A percentile compares a stretch with the other conserved stretches of the same genome.
Evolutionary conservation across 2,888 invertebrate genomes (phyloP).

Genomic region (Xiphydria camelus): DNA sequence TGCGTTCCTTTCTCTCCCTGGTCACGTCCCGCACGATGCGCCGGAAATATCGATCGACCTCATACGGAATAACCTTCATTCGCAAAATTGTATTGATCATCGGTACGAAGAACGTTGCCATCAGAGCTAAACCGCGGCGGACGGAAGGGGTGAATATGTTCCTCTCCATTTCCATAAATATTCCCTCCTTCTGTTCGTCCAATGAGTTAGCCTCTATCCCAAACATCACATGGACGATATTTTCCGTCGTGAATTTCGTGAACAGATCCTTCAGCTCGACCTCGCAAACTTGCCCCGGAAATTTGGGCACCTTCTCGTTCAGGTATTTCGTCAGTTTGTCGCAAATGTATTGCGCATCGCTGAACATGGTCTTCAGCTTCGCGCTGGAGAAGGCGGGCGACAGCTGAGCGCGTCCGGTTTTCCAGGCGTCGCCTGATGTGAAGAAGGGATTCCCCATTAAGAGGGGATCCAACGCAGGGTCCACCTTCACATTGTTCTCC

Average conservation of each 20-base stretch:
- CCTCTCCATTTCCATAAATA: slow-evolving; percentile 21
- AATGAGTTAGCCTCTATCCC: slow-evolving; percentile 41
- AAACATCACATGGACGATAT: slow-evolving; percentile 35
- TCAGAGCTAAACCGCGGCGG: slow-evolving; percentile 13
- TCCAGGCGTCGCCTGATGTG: slow-evolving; percentile 34
- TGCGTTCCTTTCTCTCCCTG: no score
- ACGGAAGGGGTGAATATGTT: slow-evolving; percentile 21
- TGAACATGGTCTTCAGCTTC: slow-evolving; percentile 33
- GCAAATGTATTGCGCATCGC: slow-evolving; percentile 33
- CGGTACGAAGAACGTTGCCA: slow-evolving; percentile 23
- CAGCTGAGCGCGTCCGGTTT: slow-evolving; percentile 18
- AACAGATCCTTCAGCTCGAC: slow-evolving; percentile 34
- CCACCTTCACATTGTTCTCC: slow-evolving; percentile 22
- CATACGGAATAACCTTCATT: slow-evolving; percentile 21
- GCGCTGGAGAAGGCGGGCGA: slow-evolving; percentile 15
- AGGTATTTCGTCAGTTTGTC: slow-evolving; percentile 14
- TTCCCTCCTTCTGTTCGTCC: slow-evolving; percentile 19
- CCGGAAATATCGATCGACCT: slow-evolving; percentile 34
- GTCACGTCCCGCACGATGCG: slow-evolving; percentile 28
- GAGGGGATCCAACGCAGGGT: slow-evolving; percentile 32
- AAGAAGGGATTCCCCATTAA: slow-evolving; percentile 41
- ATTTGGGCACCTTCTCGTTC: background rate
- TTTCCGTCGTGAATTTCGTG: slow-evolving; percentile 34
- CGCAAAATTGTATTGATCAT: slow-evolving; percentile 14
- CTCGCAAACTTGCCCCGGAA: slow-evolving; percentile 32